Evolutionary conservation across 2,113 vertebrate species (phyloP).

Genomic region (Cebus imitator): DNA sequence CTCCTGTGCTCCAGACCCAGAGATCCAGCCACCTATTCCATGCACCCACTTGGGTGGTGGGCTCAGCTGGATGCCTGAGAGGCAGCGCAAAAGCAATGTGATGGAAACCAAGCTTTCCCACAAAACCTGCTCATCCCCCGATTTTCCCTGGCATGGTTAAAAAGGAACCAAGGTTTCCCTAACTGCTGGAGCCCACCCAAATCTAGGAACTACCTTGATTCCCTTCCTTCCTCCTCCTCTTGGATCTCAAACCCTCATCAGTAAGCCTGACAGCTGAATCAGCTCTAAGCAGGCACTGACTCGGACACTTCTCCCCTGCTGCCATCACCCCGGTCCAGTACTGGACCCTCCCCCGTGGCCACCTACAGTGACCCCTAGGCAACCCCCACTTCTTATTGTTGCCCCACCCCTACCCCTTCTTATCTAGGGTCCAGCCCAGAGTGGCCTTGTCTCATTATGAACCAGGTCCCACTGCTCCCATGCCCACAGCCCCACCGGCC

Average conservation of each 20-base stretch:
- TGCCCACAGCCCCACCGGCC: background rate
- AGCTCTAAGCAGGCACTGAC: background rate
- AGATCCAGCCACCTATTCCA: background rate
- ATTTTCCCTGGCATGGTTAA: background rate
- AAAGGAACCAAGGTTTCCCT: background rate
- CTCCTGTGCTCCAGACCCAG: background rate
- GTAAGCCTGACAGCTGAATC: background rate
- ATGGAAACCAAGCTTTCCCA: background rate
- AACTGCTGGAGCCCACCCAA: background rate
- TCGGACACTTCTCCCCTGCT: background rate
- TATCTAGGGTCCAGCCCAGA: background rate
- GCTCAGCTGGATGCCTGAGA: background rate
- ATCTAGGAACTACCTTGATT: background rate
- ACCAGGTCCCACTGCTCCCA: background rate
- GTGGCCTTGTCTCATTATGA: background rate
- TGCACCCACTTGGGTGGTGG: background rate
- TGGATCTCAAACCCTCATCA: background rate
- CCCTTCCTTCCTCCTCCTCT: background rate
- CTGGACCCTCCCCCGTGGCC: background rate
- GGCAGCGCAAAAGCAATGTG: background rate
- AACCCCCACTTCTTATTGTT: background rate
- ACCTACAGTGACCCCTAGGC: rapidly evolving
- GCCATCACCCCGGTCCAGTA: rapidly evolving
- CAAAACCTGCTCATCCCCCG: background rate
- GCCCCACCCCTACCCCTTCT: background rate